phyloP scores from a whole-genome alignment of 2,888 invertebrate species.

The Lithosia quadra region DNA sequence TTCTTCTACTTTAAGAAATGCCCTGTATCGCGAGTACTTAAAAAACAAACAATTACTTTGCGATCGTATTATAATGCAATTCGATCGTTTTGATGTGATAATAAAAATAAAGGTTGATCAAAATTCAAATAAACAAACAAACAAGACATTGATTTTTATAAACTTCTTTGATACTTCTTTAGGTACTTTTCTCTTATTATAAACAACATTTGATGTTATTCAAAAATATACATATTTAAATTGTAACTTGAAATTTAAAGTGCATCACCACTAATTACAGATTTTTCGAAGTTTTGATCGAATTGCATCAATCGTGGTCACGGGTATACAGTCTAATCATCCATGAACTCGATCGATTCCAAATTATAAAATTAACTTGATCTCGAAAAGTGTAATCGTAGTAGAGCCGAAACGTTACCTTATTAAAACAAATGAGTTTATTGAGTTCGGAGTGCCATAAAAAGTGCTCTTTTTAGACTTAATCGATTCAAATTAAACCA shows the following conservation, averaged over 20 bases:
- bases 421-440: constrained; percentile 8
- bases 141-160: neutral
- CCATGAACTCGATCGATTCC: neutral
- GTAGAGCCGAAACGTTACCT: neutral
- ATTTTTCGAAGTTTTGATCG: neutral
- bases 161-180: too few species aligned
- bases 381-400: neutral
- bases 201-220: too few species aligned
- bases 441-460: constrained; percentile 2
- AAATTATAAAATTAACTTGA: neutral
- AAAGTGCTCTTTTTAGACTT: constrained; percentile 9
- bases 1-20: neutral
- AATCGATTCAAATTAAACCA: constrained; percentile 21
- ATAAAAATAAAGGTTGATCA: neutral
- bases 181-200: neutral
- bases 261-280: too few species aligned
- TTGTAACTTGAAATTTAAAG: too few species aligned
- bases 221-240: too few species aligned
- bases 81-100: neutral
- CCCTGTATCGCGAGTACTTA: neutral
- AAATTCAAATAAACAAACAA: neutral
- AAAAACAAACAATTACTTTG: neutral
- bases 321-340: neutral
- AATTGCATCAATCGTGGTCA: neutral
- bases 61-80: neutral